These are phyloP conservation scores for Cladopsammia gracilis DNA, from an alignment of 64 coral and sea anemone genomes.

Conservation along the genomic window DNA sequence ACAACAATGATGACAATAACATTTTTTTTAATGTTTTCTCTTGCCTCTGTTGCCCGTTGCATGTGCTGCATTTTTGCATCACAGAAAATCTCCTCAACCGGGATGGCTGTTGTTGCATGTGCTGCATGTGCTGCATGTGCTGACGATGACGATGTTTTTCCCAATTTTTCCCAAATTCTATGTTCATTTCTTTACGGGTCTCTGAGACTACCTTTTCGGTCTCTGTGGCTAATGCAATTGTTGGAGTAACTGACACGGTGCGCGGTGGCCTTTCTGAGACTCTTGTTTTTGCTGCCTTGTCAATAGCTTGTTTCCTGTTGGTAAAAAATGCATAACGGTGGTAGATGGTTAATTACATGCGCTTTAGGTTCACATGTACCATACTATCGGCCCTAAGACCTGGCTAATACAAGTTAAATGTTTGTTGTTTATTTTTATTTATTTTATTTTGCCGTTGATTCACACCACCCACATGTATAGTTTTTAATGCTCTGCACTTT, in stretches of 20 bases:
- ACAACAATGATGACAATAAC: not conserved
- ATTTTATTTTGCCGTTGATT: slow-evolving; percentile 15
- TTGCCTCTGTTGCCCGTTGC: not conserved
- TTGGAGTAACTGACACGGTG: not conserved
- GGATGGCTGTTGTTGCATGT: too few species aligned
- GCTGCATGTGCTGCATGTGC: not conserved
- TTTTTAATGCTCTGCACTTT: not conserved
- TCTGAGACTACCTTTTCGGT: slow-evolving; percentile 3
- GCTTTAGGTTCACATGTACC: slow-evolving; percentile 8
- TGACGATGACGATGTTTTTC: not conserved
- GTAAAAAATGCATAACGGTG: not conserved
- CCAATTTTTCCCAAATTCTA: not conserved
- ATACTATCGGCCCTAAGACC: not conserved
- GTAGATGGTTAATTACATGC: not conserved
- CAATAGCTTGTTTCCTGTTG: slow-evolving; percentile 4
- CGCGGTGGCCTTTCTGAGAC: not conserved
- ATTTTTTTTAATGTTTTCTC: not conserved
- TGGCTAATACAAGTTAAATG: slow-evolving; percentile 12
- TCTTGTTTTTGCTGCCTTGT: not conserved
- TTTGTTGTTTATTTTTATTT: not conserved
- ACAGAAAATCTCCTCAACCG: not conserved
- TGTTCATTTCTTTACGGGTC: not conserved
- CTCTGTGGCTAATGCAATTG: not conserved
- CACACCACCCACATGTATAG: not conserved
- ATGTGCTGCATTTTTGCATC: not conserved